Conservation (phyloP, 2,113 vertebrate species). For the Indicator indicator region DNA sequence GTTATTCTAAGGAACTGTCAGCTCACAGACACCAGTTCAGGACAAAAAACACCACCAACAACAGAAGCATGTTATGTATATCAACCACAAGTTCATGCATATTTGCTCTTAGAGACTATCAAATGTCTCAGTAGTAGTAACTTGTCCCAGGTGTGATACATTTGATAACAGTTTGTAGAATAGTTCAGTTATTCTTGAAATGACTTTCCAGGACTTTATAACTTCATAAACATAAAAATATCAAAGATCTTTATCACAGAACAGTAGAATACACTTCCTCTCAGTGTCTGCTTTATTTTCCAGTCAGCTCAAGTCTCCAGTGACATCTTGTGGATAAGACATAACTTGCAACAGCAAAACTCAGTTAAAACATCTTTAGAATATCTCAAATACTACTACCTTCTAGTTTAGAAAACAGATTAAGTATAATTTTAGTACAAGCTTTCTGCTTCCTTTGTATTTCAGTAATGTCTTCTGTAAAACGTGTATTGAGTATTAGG, state of each 20-base stretch:
- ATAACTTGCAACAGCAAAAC: background rate
- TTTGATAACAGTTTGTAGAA: background rate
- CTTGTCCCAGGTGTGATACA: background rate
- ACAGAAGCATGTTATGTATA: too few relatives aligned
- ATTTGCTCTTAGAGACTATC: background rate
- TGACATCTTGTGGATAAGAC: constrained; percentile 50
- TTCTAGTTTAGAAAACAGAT: background rate
- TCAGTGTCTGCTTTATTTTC: background rate
- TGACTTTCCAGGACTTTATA: background rate
- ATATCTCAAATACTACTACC: background rate
- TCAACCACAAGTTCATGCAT: background rate
- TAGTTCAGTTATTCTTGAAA: background rate
- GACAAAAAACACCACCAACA: background rate
- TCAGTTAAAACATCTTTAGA: background rate
- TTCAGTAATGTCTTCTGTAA: background rate
- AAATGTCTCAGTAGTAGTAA: background rate
- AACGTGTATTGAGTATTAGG: background rate
- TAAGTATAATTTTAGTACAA: background rate
- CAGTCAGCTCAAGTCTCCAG: background rate
- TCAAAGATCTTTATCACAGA: background rate
- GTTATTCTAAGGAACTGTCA: background rate
- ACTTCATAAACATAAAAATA: background rate
- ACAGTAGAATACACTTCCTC: background rate
- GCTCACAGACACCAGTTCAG: background rate
- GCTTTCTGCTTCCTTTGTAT: background rate